Base-by-base conservation (phyloP, 1,140 invertebrate species). In the Brachionus manjavacas region DNA sequence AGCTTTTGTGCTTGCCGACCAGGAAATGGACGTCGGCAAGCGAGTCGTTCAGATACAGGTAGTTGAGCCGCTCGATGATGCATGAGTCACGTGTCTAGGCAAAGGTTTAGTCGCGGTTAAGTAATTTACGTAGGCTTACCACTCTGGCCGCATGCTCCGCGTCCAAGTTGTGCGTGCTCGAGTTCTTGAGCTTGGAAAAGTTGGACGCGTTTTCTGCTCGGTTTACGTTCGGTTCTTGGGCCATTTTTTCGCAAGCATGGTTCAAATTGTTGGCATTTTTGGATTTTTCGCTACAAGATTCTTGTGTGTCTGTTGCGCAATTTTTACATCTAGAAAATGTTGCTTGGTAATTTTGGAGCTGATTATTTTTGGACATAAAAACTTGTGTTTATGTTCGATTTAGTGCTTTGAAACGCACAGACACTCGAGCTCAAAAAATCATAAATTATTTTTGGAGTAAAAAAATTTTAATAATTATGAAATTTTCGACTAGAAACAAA, bases 21-120 rank as follows among this genome's bases (percentile, higher is more conserved):
- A 93, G 90, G 87, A 95, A 95, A 86, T 92, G 92, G 9, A 95
- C 93, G 88, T 95, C 94, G 76, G 93, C 92, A 78, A 95, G 90
- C 49, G 94, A 93, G 88, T 94, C 93, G 86, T 94, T 94, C 87
- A 94, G 94, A 86, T 94, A 94, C 39, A 95, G 90, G 87, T 93
- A 94, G 3, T 92, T 92, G 81, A 95, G 91, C 83, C 94, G 91
- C 85, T 94, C 94, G 87, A 93, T 93, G 4, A 95, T 80, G 16
- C 76, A 80, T 2, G 46, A 64, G 14, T 49, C 43, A 52, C 31
- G 23, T 43, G 16, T 28, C 76, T 80, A 31, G 39, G 9, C 31
- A 72, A 39, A 41, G 41, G n/a, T 60, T 60, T 20, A 60, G 52
- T 60, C 4, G 3, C 52, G 16, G 9, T 20, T 20, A 25, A 9